These are phyloP conservation scores for Holothuria scabra DNA, from an alignment of 53 echinoderm and acorn worm genomes.

Conservation along the genomic window DNA sequence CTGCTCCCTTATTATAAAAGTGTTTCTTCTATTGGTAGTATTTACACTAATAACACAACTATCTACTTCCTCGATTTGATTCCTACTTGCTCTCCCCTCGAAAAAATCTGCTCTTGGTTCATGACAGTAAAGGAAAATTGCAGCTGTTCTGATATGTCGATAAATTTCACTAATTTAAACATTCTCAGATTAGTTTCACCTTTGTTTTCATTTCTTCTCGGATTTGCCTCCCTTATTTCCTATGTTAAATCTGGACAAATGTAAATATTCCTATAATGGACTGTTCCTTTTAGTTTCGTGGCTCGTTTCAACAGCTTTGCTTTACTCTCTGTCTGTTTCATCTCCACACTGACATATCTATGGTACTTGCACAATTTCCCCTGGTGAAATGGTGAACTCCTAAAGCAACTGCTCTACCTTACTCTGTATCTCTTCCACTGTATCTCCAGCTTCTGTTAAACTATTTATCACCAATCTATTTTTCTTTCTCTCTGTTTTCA, in stretches of 20 bases:
- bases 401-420: no score
- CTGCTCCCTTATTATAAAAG: background rate
- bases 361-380: background rate
- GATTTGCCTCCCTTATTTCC: background rate
- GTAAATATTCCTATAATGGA: background rate
- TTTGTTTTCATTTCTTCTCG: conserved; percentile 7
- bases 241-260: background rate
- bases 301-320: background rate
- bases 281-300: background rate
- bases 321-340: conserved; percentile 3
- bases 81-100: no score
- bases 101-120: background rate
- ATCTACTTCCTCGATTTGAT: no score
- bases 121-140: background rate
- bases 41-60: no score
- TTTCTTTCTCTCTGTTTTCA: no score
- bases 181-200: conserved; percentile 1
- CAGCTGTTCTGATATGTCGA: background rate
- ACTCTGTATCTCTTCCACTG: no score
- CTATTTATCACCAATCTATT: no score
- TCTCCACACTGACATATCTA: conserved; percentile 4
- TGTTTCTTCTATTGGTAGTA: background rate
- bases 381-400: no score
- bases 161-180: background rate
- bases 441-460: no score